phyloP scores from a whole-genome alignment of 2,113 vertebrate genomes.

The Colius striatus region DNA sequence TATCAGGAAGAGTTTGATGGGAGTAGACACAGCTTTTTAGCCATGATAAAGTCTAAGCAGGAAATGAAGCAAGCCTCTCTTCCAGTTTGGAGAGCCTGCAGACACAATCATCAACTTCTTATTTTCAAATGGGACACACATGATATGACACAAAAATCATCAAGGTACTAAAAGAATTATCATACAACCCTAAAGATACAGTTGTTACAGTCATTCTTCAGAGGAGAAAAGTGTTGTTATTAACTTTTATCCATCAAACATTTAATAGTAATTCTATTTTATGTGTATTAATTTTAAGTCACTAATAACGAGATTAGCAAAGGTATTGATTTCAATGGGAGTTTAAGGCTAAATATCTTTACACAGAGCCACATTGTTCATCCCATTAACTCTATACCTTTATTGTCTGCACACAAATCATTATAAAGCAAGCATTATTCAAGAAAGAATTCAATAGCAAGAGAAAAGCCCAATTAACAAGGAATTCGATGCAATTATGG shows the following conservation, averaged over 20 bases:
- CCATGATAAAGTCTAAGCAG: not conserved
- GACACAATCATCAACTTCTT: not conserved
- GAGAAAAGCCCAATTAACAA: conserved; percentile 56
- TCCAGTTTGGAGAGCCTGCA: not conserved
- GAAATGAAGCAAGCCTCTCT: not conserved
- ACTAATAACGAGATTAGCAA: not conserved
- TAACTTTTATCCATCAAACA: not conserved
- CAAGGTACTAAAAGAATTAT: not conserved
- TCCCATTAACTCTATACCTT: conserved; percentile 27
- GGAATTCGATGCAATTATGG: conserved; percentile 39
- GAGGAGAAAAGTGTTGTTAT: not conserved
- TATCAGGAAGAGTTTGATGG: not conserved
- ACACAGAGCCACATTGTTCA: not conserved
- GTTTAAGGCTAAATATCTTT: conserved; percentile 23
- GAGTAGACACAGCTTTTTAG: not conserved
- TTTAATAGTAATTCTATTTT: conserved; percentile 24
- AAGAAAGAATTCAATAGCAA: conserved; percentile 5
- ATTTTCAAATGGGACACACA: not conserved
- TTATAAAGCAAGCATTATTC: conserved; percentile 6
- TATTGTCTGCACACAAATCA: conserved; percentile 33
- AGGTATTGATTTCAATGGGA: conserved; percentile 45
- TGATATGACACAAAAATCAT: not conserved
- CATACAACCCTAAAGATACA: not conserved
- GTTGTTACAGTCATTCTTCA: not conserved
- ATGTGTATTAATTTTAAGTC: conserved; percentile 7